Conservation (phyloP, 2,888 invertebrate species). For the Polydrusus pterygomalis region DNA sequence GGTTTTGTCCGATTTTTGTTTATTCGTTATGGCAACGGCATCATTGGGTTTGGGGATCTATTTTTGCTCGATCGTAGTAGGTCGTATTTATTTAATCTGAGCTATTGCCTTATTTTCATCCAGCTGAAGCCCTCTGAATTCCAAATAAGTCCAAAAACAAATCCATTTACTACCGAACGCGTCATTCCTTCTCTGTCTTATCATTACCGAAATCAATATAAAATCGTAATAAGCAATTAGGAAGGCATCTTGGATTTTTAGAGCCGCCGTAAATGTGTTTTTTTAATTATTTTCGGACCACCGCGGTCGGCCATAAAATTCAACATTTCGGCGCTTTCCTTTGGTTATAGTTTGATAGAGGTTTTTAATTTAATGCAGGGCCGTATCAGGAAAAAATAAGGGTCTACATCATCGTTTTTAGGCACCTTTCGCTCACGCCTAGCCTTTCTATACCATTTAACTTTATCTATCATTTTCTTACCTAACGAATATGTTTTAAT, state of each 20-base stretch:
- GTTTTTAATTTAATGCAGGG: conserved; percentile 38
- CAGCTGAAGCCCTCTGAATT: not conserved
- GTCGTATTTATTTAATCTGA: no score
- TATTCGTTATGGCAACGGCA: no score
- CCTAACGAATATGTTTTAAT: no score
- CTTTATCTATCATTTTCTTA: no score
- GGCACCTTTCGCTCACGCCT: no score
- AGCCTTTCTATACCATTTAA: no score
- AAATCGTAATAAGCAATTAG: conserved; percentile 62
- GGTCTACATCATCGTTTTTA: no score
- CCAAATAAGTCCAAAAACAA: conserved; percentile 34
- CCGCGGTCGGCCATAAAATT: conserved; percentile 54
- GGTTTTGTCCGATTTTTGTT: no score
- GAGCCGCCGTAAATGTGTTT: conserved; percentile 54
- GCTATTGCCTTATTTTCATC: not conserved
- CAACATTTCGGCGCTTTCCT: conserved; percentile 56
- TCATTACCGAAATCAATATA: conserved; percentile 60
- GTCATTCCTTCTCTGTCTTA: conserved; percentile 48
- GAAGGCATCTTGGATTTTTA: conserved; percentile 61
- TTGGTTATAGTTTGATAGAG: conserved; percentile 47
- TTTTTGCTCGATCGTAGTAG: no score
- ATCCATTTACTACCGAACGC: conserved; percentile 35
- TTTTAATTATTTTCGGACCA: conserved; percentile 55
- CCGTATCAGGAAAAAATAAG: no score
- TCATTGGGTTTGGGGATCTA: no score